Evolutionary conservation across 1,140 invertebrate species (phyloP), one percentile per base, ranked within the genome.

Genomic region (Pentalonia nigronervosa): DNA sequence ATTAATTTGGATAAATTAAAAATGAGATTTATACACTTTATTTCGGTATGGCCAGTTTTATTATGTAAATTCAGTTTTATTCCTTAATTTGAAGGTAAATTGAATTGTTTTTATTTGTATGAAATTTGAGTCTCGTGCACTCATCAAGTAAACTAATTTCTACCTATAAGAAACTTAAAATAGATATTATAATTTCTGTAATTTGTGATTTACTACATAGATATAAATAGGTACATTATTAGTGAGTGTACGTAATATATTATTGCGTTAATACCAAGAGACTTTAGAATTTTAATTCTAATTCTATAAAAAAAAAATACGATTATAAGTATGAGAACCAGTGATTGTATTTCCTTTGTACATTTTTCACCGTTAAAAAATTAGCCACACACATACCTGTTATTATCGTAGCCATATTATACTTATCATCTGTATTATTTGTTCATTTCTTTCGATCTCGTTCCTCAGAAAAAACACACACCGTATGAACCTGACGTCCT

Each of bases 341-440:
- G 50, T 14, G 88, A 89, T 53, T 89, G 25, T 89, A 56, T 53
- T 89, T 89, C 36, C 23, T 25, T 89, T 92, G 34, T 92, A 83
- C 20, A 34, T 92, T 90, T 76, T 92, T 83, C 56, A 34, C 45
- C 20, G 91, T 92, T 83, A 92, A 92, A 92, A 91, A 92, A 81
- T 81, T 92, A 92, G n/a, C 76, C 30, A n/a, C 47, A 23, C 76
- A 53, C 67, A 92, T 81, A 92, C 60, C 76, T 34, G 91, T 92
- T 92, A 92, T 92, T 91, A 83, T 84, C 90, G 60, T 67, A 76
- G 23, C 21, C 60, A 76, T 76, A 76, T 76, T 45, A 84, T 84
- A 84, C 9, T 21, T 34, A 88, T 88, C 87, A 17, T 53, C 45
- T 30, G 45, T 76, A 60, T 36, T 50, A 83, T 50, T 88, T 83